These are phyloP conservation scores for Rhinoraja longicauda DNA, from an alignment of 2,797 vertebrate species.

Conservation along the genomic window DNA sequence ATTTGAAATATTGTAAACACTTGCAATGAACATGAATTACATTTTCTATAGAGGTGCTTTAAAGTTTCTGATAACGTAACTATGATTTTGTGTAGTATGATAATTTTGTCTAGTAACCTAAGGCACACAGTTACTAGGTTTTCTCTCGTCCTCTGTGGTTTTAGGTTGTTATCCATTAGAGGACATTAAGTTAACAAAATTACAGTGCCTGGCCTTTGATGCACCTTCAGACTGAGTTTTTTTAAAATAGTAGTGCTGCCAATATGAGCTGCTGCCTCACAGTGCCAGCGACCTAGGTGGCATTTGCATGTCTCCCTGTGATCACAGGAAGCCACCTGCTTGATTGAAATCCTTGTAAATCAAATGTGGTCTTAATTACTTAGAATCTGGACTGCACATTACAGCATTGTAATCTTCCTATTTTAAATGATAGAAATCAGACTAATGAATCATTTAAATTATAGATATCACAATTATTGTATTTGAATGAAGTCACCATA, in stretches of 20 bases:
- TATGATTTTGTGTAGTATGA: no score
- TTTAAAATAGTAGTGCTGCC: no score
- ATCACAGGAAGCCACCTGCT: background rate
- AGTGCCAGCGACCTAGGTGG: no score
- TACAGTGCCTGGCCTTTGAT: background rate
- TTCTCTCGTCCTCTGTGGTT: background rate
- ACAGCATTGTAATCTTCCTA: background rate
- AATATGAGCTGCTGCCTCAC: no score
- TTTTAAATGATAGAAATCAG: background rate
- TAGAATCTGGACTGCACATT: background rate
- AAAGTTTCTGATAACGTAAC: no score
- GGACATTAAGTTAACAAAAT: background rate
- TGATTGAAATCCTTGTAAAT: background rate
- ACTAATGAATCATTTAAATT: background rate
- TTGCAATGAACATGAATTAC: background rate
- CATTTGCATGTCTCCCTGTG: no score
- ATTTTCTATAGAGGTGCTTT: background rate
- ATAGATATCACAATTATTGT: background rate
- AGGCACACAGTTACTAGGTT: no score
- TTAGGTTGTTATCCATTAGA: background rate
- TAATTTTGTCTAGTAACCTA: no score
- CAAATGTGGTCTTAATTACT: background rate
- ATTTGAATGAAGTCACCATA: background rate
- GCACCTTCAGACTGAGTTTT: no score
- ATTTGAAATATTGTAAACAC: background rate